phyloP scores from a whole-genome alignment of 1,140 invertebrate species.

The Apis florea region DNA sequence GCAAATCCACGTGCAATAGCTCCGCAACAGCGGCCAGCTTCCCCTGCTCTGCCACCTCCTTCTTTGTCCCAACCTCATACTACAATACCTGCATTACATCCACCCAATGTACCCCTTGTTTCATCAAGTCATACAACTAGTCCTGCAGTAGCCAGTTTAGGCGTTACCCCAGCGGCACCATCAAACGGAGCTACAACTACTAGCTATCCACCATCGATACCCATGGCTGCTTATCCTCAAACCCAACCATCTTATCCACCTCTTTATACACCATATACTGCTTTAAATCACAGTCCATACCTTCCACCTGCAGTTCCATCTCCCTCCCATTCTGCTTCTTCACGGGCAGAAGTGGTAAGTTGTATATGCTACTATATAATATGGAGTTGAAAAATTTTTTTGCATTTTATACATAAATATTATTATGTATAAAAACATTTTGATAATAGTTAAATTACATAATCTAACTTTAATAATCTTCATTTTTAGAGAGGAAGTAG shows the following conservation, averaged over 20 bases:
- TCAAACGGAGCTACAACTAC: constrained; percentile 80
- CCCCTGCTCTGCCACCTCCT: constrained; percentile 76
- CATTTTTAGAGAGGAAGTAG: constrained; percentile 75
- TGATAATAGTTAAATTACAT: too few relatives aligned
- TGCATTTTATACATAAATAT: neutral
- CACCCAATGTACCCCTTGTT: constrained; percentile 81
- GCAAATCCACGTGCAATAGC: constrained; percentile 80
- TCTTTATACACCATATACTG: constrained; percentile 87
- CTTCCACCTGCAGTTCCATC: constrained; percentile 83
- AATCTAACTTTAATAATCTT: neutral
- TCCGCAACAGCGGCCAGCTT: constrained; percentile 77
- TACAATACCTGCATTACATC: constrained; percentile 81
- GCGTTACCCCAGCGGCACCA: constrained; percentile 80
- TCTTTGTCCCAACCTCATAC: constrained; percentile 77
- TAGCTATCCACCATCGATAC: constrained; percentile 77
- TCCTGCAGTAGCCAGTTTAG: constrained; percentile 82
- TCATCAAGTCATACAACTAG: constrained; percentile 80
- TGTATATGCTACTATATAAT: neutral
- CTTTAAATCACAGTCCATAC: constrained; percentile 84
- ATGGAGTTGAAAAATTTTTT: neutral
- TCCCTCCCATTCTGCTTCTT: constrained; percentile 84
- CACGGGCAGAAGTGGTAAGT: constrained; percentile 83
- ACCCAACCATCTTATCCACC: constrained; percentile 85
- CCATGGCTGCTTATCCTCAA: constrained; percentile 82
- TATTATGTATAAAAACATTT: neutral